Conservation (phyloP, 92 coral and sea anemone genomes). For the Epizoanthus scotinus region DNA sequence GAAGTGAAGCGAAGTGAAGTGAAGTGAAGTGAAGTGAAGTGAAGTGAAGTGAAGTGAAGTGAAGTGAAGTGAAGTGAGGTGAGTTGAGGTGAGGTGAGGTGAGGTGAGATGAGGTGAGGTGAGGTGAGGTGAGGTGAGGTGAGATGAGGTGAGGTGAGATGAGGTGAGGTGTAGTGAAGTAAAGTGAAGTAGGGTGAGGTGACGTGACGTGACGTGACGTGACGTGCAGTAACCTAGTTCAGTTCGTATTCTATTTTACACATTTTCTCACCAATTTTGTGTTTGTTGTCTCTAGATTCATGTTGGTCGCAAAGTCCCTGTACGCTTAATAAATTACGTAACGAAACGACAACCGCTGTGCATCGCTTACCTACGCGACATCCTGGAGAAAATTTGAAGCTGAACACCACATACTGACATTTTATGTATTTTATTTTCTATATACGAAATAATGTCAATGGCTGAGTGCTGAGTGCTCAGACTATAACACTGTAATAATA, state of each 20-base stretch:
- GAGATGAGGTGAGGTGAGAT: neutral
- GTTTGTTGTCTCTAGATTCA: neutral
- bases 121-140: too few relatives aligned
- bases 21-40: too few relatives aligned
- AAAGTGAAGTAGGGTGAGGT: too few relatives aligned
- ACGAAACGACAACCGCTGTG: conserved; percentile 18
- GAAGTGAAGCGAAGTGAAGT: neutral
- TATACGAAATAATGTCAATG: too few relatives aligned
- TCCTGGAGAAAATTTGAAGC: neutral
- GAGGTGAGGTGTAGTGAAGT: too few relatives aligned
- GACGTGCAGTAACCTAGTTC: neutral
- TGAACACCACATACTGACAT: neutral
- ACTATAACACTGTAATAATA: too few relatives aligned
- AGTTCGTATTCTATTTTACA: neutral
- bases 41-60: too few relatives aligned
- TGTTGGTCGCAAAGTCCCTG: neutral
- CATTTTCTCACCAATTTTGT: neutral
- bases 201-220: neutral
- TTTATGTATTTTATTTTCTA: neutral
- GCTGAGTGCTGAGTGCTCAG: too few relatives aligned
- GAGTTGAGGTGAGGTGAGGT: neutral
- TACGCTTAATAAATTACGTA: neutral
- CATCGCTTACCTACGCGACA: conserved; percentile 14
- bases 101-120: too few relatives aligned
- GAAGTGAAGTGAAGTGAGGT: neutral